Base-by-base conservation (phyloP, 2,113 vertebrate species). In the Takifugu flavidus region DNA sequence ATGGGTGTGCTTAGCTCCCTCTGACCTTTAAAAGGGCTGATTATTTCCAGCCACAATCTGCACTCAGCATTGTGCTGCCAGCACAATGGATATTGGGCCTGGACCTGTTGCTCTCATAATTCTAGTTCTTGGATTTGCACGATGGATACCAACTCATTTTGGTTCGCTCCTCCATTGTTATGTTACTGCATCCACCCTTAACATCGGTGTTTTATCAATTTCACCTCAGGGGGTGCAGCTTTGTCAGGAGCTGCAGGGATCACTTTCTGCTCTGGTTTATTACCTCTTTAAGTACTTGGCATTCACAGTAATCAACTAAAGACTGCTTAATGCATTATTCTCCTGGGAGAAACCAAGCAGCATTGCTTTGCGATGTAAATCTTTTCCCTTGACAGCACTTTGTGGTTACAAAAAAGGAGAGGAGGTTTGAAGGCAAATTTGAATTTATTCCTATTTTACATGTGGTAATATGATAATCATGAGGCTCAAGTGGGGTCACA, bases 11-110 rank as follows among this genome's bases (percentile, higher is more conserved):
- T 87, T 88, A 85, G 87, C 88, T 90, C 88, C 83, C 67, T 44
- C 65, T 83, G 84, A 85, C 87, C 89, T 88, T 91, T 89, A 62
- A 77, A 77, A 70, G 59, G 70, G 60, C 78, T 84, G 88, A 91
- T 91, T 85, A 90, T 87, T 89, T 85, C 69, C 76, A 75, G 71
- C 72, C 79, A 77, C 84, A 87, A 84, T 85, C 70, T 83, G 54
- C 70, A 79, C 70, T 77, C 54, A 25, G 88, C 85, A 88, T 80
- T 83, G 78, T 49, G 78, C 86, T 62, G 74, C 72, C 64, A 79
- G 74, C 88, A 89, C 77, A 79, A 88, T 82, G 84, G 71, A 88
- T 80, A 88, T 89, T 86, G 63, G 65, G 69, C 74, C 78, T 67
- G 44, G 70, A 85, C 79, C 59, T 78, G 80, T 70, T 65, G 78